Evolutionary conservation across 2,888 invertebrate species (phyloP), one percentile per base, ranked within the genome.

Genomic region (Noctua fimbriata): DNA sequence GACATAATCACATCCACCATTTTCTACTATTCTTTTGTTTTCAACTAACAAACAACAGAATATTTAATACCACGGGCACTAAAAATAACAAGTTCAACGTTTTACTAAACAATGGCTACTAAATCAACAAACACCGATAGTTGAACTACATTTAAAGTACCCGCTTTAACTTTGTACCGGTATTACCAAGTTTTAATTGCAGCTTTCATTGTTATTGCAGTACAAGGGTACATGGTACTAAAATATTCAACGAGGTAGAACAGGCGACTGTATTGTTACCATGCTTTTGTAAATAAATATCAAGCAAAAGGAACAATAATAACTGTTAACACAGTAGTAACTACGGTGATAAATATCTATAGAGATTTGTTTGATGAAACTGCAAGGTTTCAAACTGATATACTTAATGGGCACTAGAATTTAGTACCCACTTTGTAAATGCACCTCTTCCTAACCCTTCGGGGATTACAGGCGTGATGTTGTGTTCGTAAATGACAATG

Each of bases 171-270:
- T 67, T 69, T 24, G 36, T 28, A 24, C 52, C 18, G 10, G 6
- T 76, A 65, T 69, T n/a, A 72, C 36, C 2, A 69, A 74, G 76
- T 80, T 84, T 28, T 52, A 77, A 85, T 75, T 84, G 85, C 67
- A 72, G 65, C 76, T 63, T 76, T 74, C 49, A 76, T 58, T 55
- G 71, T 66, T 69, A 79, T 36, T 86, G 49, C 75, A 72, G 67
- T 65, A 58, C 49, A 76, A 0, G 18, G 87, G 75, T 84, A 85
- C 81, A 87, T 84, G 49, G 14, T 66, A 21, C 9, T 87, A 77
- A 74, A 87, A 84, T 87, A 85, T 81, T 84, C 72, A 80, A 28
- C 14, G 49, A 28, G 60, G 47, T 63, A 16, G 21, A 78, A 72
- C 65, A 72, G 55, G 77, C 70, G 16, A 70, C 12, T 3, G 69